A percentile compares a stretch with the other conserved stretches of the same genome.
Evolutionary conservation across 1,140 invertebrate genomes (phyloP).

Genomic region (Drosophila virilis): DNA sequence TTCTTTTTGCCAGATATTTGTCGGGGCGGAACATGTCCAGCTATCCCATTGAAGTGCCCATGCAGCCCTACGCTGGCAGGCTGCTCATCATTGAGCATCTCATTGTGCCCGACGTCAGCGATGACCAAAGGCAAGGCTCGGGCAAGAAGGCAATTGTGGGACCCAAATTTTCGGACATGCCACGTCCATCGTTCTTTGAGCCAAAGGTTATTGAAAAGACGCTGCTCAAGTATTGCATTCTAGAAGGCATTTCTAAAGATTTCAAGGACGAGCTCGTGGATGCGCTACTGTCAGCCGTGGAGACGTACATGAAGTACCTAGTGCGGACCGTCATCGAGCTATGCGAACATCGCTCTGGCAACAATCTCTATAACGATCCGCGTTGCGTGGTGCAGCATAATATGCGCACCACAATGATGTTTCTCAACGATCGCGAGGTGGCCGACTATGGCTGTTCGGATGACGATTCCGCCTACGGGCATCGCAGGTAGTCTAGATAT

Average conservation of each 20-base stretch:
- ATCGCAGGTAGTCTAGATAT: conserved; percentile 16
- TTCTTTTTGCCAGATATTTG: not conserved
- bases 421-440: conserved; percentile 47
- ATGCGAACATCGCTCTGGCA: conserved; percentile 48
- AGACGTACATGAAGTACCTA: conserved; percentile 51
- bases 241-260: not conserved
- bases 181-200: conserved; percentile 44
- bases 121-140: not conserved
- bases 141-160: not conserved
- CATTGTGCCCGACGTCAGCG: conserved; percentile 22
- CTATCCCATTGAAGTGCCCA: conserved; percentile 28
- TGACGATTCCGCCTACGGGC: conserved; percentile 30
- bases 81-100: conserved; percentile 43
- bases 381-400: conserved; percentile 28
- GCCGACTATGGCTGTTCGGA: conserved; percentile 44
- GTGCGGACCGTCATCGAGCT: conserved; percentile 16
- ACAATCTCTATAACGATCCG: conserved; percentile 28
- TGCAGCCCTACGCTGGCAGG: conserved; percentile 50
- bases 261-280: conserved; percentile 26
- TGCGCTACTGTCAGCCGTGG: conserved; percentile 43
- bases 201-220: conserved; percentile 18
- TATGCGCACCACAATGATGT: conserved; percentile 47
- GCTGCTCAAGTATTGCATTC: conserved; percentile 13
- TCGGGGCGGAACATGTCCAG: conserved; percentile 6
- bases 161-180: conserved; percentile 3